Evolutionary conservation across 2,113 vertebrate genomes (phyloP).

Genomic region (Sorex fumeus): DNA sequence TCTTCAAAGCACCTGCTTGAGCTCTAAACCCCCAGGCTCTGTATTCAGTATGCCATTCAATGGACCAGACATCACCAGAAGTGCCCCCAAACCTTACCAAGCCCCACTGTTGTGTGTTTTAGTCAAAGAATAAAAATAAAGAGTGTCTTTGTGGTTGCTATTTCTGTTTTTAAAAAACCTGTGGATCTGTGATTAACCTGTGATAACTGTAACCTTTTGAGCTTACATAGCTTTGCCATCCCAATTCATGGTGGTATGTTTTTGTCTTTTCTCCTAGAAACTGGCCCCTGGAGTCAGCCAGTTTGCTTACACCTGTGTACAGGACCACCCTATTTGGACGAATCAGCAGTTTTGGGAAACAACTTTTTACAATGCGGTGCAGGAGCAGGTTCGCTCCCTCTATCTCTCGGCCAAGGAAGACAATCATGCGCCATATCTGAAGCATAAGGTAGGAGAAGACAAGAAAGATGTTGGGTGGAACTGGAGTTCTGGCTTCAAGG

Average conservation of each 20-base stretch:
- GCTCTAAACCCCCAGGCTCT: too few relatives aligned
- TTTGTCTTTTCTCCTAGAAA: slow-evolving; percentile 90
- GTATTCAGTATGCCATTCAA: too few relatives aligned
- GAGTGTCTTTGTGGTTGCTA: slow-evolving; percentile 41
- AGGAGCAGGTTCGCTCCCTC: slow-evolving; percentile 95
- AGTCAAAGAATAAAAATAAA: slow-evolving; percentile 11
- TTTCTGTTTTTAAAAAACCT: not conserved
- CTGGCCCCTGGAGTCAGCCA: slow-evolving; percentile 96
- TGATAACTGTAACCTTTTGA: slow-evolving; percentile 50
- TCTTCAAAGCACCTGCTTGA: too few relatives aligned
- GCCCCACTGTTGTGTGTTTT: too few relatives aligned
- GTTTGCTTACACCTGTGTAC: slow-evolving; percentile 98
- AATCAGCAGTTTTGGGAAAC: slow-evolving; percentile 99
- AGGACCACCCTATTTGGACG: slow-evolving; percentile 98
- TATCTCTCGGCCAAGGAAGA: slow-evolving; percentile 94
- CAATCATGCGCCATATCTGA: slow-evolving; percentile 86
- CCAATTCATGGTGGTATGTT: slow-evolving; percentile 30
- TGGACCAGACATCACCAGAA: too few relatives aligned
- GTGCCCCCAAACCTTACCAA: too few relatives aligned
- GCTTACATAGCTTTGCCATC: slow-evolving; percentile 33
- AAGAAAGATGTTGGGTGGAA: not conserved
- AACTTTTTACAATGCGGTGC: slow-evolving; percentile 97
- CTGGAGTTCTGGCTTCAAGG: not conserved
- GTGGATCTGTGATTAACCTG: not conserved
- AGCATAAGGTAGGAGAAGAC: slow-evolving; percentile 90